These are phyloP conservation scores for Margaritifera margaritifera DNA, from an alignment of 2,888 invertebrate species.

Conservation along the genomic window DNA sequence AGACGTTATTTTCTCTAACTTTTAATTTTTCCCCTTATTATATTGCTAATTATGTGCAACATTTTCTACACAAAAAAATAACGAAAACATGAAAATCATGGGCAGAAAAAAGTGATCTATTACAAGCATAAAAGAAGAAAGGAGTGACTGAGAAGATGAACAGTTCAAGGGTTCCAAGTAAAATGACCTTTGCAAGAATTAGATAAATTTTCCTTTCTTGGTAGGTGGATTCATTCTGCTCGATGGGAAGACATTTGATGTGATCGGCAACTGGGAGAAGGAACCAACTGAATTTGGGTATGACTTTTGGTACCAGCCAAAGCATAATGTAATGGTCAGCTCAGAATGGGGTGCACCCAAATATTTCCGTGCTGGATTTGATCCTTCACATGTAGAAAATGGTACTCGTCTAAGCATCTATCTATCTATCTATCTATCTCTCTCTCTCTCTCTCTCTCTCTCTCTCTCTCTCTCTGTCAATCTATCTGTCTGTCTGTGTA, in stretches of 20 bases:
- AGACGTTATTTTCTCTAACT: no score
- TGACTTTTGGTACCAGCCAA: conserved; percentile 98
- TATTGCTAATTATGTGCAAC: neutral
- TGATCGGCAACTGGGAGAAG: conserved; percentile 76
- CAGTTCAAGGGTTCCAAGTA: no score
- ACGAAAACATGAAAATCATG: neutral
- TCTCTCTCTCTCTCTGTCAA: neutral
- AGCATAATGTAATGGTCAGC: conserved; percentile 90
- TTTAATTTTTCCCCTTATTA: no score
- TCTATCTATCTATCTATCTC: conserved; percentile 3
- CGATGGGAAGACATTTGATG: conserved; percentile 85
- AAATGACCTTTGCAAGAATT: neutral
- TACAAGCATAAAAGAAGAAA: no score
- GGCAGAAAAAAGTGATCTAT: no score
- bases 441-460: neutral
- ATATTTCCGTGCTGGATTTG: conserved; percentile 81
- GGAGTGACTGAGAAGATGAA: no score
- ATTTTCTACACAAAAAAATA: neutral
- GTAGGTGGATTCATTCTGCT: conserved; percentile 86
- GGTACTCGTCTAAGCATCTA: conserved; percentile 49
- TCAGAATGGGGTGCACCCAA: conserved; percentile 95
- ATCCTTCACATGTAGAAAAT: conserved; percentile 74
- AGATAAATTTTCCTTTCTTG: conserved; percentile 1
- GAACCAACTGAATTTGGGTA: conserved; percentile 79
- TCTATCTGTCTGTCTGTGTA: neutral